phyloP scores from a whole-genome alignment of 2,113 vertebrate genomes.

The Rhagologus leucostigma region DNA sequence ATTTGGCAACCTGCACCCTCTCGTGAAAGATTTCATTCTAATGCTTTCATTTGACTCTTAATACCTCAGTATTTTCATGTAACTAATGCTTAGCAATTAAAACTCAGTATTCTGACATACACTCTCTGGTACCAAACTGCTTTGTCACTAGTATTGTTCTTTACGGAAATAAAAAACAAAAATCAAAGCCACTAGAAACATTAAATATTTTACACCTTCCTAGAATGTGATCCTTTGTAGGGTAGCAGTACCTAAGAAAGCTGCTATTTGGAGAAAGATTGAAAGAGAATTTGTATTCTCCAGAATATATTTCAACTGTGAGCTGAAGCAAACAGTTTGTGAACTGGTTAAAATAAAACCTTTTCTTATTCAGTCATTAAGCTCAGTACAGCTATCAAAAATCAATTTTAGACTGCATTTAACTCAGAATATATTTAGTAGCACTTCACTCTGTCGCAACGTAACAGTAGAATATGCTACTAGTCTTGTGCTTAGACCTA shows the following conservation, averaged over 20 bases:
- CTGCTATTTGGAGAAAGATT: background rate
- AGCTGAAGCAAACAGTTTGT: background rate
- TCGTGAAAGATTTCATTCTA: background rate
- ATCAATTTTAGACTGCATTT: background rate
- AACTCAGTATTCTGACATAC: background rate
- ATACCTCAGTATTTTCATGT: background rate
- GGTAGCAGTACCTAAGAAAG: background rate
- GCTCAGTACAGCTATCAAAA: background rate
- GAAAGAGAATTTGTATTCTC: background rate
- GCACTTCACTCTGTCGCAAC: background rate
- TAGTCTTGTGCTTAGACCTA: background rate
- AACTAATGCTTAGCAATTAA: background rate
- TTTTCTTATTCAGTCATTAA: background rate
- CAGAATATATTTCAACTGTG: background rate
- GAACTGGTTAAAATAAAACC: background rate
- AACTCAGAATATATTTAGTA: background rate
- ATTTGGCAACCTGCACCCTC: background rate
- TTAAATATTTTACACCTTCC: background rate
- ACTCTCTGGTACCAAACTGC: background rate
- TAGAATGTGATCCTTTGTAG: background rate
- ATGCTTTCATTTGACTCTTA: background rate
- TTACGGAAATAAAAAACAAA: background rate
- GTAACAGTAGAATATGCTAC: background rate
- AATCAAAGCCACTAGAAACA: background rate
- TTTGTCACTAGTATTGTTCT: background rate